Evolutionary conservation across 1,140 invertebrate species (phyloP), one percentile per base, ranked within the genome.

Genomic region (Wasmannia auropunctata): DNA sequence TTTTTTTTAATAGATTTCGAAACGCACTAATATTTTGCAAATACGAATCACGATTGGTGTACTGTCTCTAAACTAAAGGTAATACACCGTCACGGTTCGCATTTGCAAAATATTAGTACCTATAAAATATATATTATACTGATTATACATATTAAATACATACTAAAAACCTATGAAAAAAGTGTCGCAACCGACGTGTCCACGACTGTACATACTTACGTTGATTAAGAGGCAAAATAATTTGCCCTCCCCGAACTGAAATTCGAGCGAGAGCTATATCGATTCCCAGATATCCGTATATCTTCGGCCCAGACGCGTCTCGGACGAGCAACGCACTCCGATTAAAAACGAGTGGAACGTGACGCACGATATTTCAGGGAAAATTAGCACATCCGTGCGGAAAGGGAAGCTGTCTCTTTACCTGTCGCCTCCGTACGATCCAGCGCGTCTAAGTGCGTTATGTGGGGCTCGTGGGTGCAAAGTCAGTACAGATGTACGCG

Each of bases 401-500:
- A 14, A 65, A 65, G 19, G 5, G 11, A 65, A 46, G 22, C 28
- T 3, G n/a, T 4, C 6, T 37, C 11, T 19, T 8, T 51, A 19
- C 62, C 34, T 51, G 22, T 67, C 25, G 7, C 54, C 46, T 54
- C 74, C 56, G 56, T 58, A 60, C 7, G 60, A 79, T 49, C 75
- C 60, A 58, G 28, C 37, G 62, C 58, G 40, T 77, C n/a, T 62
- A 67, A 11, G 31, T 51, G 51, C 19, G 46, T 51, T 67, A 16
- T 37, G 62, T 65, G 40, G 62, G 34, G 22, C 46, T 43, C 22
- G 49, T 34, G 2, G 3, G 63, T 80, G 37, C 77, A 69, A 80
- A 80, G 2, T 80, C 22, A 80, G 77, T 80, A 63, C 77, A 80
- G 46, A 34, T 37, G 77, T 80, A 69, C 77, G 77, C 46, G 10